Conservation (phyloP, 2,113 vertebrate genomes). For the Merops nubicus region DNA sequence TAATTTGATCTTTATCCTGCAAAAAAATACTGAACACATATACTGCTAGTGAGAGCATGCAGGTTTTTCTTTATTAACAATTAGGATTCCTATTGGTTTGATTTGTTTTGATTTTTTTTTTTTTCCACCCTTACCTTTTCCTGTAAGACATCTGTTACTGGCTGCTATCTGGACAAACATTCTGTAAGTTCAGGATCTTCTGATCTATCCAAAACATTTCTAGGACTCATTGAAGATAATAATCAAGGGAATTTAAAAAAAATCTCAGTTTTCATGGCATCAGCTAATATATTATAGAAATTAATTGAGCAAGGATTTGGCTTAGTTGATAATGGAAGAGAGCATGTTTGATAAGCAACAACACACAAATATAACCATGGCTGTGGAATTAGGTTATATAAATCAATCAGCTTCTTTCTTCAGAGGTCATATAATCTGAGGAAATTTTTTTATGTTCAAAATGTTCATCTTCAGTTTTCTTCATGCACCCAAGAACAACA, state of each 20-base stretch:
- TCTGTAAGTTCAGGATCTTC: neutral
- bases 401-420: neutral
- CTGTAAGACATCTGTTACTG: neutral
- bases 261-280: neutral
- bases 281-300: neutral
- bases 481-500: slow-evolving; percentile 2
- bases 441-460: neutral
- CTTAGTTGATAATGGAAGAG: neutral
- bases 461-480: neutral
- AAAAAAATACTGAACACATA: neutral
- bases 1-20: neutral
- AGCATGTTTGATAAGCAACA: neutral
- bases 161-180: neutral
- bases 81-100: neutral
- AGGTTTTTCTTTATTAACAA: neutral
- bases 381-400: neutral
- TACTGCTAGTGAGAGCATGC: neutral
- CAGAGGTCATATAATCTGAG: neutral
- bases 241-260: neutral
- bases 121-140: neutral
- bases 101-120: neutral
- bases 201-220: neutral
- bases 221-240: neutral
- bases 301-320: neutral
- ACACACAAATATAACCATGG: neutral